Conservation (phyloP, 2,113 vertebrate species). For the Clarias gariepinus region DNA sequence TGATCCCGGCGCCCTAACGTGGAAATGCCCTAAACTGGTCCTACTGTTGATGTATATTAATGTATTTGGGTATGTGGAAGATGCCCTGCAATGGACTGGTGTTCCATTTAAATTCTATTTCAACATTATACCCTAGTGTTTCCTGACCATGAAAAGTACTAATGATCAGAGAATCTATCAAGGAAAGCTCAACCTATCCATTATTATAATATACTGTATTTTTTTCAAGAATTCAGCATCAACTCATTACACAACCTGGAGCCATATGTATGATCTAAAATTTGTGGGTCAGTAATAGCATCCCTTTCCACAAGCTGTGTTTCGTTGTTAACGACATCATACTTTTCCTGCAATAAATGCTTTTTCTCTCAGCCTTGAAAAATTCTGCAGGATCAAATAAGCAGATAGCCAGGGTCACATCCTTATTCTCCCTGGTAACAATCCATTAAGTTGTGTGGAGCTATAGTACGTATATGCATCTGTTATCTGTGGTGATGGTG, state of each 20-base stretch:
- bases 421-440: conserved; percentile 1
- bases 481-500: background rate
- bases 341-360: background rate
- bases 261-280: no score
- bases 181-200: background rate
- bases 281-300: no score
- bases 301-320: no score
- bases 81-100: background rate
- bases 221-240: background rate
- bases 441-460: background rate
- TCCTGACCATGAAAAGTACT: background rate
- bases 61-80: background rate
- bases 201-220: no score
- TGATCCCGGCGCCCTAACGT: no score
- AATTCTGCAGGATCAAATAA: background rate
- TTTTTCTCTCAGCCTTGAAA: background rate
- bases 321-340: background rate
- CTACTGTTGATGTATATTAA: no score
- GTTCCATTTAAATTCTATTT: background rate
- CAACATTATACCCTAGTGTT: background rate
- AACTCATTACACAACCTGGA: no score
- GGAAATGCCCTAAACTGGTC: no score
- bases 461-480: background rate
- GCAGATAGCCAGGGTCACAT: background rate
- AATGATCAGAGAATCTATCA: background rate